These are phyloP conservation scores for Dermochelys coriacea DNA, from an alignment of 2,797 vertebrate species.

Conservation along the genomic window DNA sequence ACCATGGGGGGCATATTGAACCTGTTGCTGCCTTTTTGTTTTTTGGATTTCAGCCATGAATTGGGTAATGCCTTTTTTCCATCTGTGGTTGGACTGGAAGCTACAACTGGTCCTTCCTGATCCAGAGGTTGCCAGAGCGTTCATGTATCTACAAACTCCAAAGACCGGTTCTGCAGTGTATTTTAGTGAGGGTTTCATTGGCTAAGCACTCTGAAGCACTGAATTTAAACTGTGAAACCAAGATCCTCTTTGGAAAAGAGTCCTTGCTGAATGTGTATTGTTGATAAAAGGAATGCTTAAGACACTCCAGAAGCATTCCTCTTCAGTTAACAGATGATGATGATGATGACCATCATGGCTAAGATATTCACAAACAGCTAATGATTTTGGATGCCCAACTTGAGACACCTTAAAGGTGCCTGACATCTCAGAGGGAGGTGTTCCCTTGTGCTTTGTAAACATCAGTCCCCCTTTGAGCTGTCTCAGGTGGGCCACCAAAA, in stretches of 20 bases:
- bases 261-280: neutral
- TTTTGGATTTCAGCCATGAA: neutral
- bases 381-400: neutral
- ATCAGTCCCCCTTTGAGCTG: neutral
- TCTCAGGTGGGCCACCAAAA: neutral
- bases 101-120: neutral
- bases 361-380: neutral
- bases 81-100: neutral
- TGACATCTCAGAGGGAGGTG: neutral
- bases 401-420: neutral
- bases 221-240: accelerated
- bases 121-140: accelerated
- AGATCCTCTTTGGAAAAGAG: neutral
- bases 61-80: neutral
- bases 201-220: neutral
- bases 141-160: neutral
- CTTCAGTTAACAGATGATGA: neutral
- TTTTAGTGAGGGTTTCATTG: neutral
- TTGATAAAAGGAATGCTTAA: neutral
- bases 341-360: neutral
- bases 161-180: neutral
- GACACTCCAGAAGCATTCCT: neutral
- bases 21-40: conserved; percentile 27
- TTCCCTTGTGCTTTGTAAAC: neutral
- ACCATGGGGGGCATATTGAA: neutral